Evolutionary conservation across 2,888 invertebrate species (phyloP).

Genomic region (Emmelina monodactyla): DNA sequence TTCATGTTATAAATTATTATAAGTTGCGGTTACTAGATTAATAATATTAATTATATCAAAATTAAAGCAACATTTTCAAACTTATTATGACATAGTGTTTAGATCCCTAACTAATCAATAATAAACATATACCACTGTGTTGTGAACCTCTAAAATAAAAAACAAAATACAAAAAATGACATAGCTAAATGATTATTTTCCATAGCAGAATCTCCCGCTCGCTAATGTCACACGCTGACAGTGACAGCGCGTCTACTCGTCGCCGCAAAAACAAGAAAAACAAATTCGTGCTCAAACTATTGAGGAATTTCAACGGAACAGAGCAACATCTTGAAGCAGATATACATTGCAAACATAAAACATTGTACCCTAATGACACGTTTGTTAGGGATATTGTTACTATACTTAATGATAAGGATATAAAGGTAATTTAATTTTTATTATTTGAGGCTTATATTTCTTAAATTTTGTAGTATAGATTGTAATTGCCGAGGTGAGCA

Average conservation of each 20-base stretch:
- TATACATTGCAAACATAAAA: conserved; percentile 34
- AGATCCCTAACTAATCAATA: too few species aligned
- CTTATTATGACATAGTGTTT: too few species aligned
- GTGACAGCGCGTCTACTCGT: conserved; percentile 2
- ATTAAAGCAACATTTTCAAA: too few species aligned
- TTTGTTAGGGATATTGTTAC: conserved; percentile 49
- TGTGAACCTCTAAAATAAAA: too few species aligned
- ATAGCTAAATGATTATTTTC: neutral
- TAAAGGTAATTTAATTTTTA: conserved; percentile 31
- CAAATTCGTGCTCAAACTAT: conserved; percentile 42
- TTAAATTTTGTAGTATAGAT: too few species aligned
- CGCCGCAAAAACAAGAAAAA: conserved; percentile 23
- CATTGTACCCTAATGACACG: conserved; percentile 39
- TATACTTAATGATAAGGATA: conserved; percentile 39
- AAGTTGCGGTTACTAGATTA: too few species aligned
- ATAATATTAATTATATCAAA: too few species aligned
- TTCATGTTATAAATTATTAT: too few species aligned
- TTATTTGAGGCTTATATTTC: too few species aligned
- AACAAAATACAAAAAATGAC: neutral
- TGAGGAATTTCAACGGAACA: conserved; percentile 25
- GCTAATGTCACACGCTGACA: conserved; percentile 28
- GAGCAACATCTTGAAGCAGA: conserved; percentile 46
- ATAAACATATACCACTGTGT: too few species aligned
- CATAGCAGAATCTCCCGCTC: conserved; percentile 43
- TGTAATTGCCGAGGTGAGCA: too few species aligned